A percentile compares a stretch with the other conserved stretches of the same genome.
Evolutionary conservation across 2,113 vertebrate genomes (phyloP).

Genomic region (Pteronura brasiliensis): DNA sequence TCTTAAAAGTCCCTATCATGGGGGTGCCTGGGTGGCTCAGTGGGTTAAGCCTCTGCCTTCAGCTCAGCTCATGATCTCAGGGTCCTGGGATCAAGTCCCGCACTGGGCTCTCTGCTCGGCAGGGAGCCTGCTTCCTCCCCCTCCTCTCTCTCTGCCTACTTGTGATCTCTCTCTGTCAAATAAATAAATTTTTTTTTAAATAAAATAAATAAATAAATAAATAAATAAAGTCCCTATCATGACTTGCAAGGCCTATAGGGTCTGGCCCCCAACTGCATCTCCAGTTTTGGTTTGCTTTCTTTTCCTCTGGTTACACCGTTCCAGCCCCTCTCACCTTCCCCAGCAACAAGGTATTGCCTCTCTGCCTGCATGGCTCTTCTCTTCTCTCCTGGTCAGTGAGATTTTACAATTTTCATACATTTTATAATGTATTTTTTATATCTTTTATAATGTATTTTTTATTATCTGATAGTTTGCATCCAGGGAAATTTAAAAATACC

Average conservation of each 20-base stretch:
- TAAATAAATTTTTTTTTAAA: too few species aligned
- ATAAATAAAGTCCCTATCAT: neutral
- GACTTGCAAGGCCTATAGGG: neutral
- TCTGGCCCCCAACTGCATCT: neutral
- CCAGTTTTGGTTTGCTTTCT: neutral
- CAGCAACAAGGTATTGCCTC: neutral
- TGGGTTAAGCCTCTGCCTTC: too few species aligned
- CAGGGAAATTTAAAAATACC: neutral
- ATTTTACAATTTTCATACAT: neutral
- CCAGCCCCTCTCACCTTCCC: neutral
- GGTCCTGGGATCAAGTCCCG: too few species aligned
- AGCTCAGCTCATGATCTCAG: too few species aligned
- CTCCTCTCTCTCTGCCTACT: too few species aligned
- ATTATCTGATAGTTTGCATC: neutral
- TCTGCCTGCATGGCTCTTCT: neutral
- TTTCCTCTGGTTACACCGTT: neutral
- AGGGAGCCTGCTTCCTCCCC: too few species aligned
- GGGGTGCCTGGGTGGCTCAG: too few species aligned
- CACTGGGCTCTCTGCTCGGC: too few species aligned
- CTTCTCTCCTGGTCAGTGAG: neutral
- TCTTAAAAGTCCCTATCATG: neutral
- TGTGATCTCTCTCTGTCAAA: too few species aligned
- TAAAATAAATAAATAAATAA: too few species aligned
- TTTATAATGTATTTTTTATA: too few species aligned
- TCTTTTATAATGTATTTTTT: neutral